A percentile compares a stretch with the other conserved stretches of the same genome.
phyloP scores from a whole-genome alignment of 1,140 invertebrate genomes.

The Bombyx mori region DNA sequence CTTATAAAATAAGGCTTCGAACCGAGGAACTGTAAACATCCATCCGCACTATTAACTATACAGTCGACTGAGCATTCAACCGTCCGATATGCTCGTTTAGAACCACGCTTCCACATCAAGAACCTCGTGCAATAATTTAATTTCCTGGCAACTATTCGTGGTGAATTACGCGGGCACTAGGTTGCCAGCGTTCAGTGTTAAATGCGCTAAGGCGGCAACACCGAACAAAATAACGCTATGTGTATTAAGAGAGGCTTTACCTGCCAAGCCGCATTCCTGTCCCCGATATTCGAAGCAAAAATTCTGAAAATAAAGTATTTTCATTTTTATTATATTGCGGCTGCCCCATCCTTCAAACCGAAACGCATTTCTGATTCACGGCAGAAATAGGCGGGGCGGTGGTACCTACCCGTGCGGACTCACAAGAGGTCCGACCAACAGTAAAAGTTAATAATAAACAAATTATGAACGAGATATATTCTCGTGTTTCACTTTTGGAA shows the following conservation, averaged over 20 bases:
- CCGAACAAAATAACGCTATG: constrained; percentile 24
- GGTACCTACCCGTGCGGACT: too few species aligned
- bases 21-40: constrained; percentile 29
- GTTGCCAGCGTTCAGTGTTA: constrained; percentile 25
- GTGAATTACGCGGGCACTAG: constrained; percentile 37
- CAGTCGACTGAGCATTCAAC: not conserved
- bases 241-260: constrained; percentile 18
- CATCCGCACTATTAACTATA: constrained; percentile 19
- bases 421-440: too few species aligned
- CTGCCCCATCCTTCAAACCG: too few species aligned
- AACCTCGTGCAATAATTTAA: too few species aligned
- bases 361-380: too few species aligned
- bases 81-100: too few species aligned
- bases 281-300: constrained; percentile 57
- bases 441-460: too few species aligned
- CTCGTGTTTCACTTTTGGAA: too few species aligned
- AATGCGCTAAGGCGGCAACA: constrained; percentile 20
- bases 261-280: constrained; percentile 40
- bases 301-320: constrained; percentile 41
- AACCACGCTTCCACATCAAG: too few species aligned
- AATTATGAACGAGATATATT: too few species aligned
- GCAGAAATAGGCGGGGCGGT: too few species aligned
- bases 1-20: constrained; percentile 14
- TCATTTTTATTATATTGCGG: too few species aligned
- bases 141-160: not conserved